Percentiles rank a stretch among this genome's conserved stretches.
Conservation (phyloP, 1,140 invertebrate genomes). For the Sminthurinus signatus region DNA sequence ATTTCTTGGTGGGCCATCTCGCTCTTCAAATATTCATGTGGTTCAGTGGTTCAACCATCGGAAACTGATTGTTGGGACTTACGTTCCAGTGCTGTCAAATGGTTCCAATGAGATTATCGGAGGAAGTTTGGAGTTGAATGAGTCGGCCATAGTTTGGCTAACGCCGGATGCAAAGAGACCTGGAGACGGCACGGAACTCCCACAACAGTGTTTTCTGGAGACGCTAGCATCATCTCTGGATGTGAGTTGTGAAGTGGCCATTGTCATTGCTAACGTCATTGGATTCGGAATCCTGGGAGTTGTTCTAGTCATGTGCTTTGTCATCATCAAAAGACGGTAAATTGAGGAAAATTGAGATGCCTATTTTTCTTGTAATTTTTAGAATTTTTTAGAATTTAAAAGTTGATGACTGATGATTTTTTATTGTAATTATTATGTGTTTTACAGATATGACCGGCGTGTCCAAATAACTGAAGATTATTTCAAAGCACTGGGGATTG, state of each 20-base stretch:
- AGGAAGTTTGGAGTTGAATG: constrained; percentile 51
- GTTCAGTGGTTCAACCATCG: constrained; percentile 59
- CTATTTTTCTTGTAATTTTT: too few relatives aligned
- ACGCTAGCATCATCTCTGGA: constrained; percentile 58
- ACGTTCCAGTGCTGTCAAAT: constrained; percentile 50
- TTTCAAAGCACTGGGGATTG: constrained; percentile 64
- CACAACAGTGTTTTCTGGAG: constrained; percentile 56
- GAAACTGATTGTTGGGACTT: constrained; percentile 56
- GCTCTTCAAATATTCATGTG: constrained; percentile 61
- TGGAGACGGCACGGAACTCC: constrained; percentile 59
- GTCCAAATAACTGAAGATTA: constrained; percentile 60
- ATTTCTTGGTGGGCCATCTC: constrained; percentile 61
- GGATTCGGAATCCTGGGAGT: constrained; percentile 57
- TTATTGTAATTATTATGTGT: too few relatives aligned
- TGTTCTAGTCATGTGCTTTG: constrained; percentile 56
- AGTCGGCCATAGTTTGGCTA: constrained; percentile 57
- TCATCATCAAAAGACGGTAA: constrained; percentile 62
- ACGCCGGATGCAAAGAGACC: constrained; percentile 54
- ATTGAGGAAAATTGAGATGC: too few relatives aligned
- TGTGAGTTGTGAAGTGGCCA: constrained; percentile 63
- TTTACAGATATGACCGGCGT: constrained; percentile 63
- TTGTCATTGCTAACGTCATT: constrained; percentile 62
- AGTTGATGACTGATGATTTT: too few relatives aligned
- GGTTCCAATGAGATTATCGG: constrained; percentile 15
- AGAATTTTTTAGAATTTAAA: too few relatives aligned